These are phyloP conservation scores for Trissonchulus latispiculum DNA, from an alignment of 2,888 invertebrate genomes.

Conservation along the genomic window DNA sequence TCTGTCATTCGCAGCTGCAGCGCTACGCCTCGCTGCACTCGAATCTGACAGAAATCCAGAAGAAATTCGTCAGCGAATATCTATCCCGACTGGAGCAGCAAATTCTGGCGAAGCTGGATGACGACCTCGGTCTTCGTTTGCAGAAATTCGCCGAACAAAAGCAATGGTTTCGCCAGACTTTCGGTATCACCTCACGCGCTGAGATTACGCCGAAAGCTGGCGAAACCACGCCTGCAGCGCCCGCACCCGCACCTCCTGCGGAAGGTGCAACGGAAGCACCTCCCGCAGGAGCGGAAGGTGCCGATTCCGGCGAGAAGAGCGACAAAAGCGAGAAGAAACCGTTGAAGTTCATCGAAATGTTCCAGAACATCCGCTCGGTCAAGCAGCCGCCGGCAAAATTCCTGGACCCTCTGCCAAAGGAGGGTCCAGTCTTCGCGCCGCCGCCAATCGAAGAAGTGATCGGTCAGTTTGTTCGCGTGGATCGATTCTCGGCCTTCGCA, in stretches of 20 bases:
- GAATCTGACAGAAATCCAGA: constrained; percentile 21
- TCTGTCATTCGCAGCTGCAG: constrained; percentile 21
- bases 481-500: constrained; percentile 16
- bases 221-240: no score
- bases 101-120: constrained; percentile 4
- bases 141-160: constrained; percentile 21
- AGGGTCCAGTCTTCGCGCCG: constrained; percentile 22
- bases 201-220: not conserved
- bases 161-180: constrained; percentile 14
- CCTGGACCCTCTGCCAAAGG: constrained; percentile 16
- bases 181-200: not conserved
- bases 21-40: constrained; percentile 22
- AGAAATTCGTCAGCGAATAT: constrained; percentile 16
- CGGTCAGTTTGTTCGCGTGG: constrained; percentile 1
- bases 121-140: constrained; percentile 7
- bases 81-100: not conserved
- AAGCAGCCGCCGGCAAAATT: not conserved
- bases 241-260: constrained; percentile 3
- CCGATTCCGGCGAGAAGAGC: no score
- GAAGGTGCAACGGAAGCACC: no score
- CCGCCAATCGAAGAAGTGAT: constrained; percentile 17
- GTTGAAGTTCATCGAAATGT: not conserved
- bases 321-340: no score
- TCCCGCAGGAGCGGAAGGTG: no score
- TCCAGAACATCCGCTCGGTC: not conserved